phyloP scores from a whole-genome alignment of 2,888 invertebrate genomes.

The Conops quadrifasciatus region DNA sequence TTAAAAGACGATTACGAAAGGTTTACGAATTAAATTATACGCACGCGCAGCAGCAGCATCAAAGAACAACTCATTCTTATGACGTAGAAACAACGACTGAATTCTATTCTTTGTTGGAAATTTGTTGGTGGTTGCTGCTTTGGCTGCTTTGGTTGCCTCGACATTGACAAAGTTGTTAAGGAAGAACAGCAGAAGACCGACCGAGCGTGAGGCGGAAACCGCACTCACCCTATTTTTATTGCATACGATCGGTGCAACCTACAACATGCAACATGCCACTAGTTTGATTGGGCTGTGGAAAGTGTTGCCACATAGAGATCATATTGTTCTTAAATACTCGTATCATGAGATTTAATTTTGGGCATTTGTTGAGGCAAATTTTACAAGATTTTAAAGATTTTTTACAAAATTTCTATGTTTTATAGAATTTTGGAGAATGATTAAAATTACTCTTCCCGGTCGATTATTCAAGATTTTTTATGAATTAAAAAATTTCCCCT shows the following conservation, averaged over 20 bases:
- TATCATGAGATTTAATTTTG: too few relatives aligned
- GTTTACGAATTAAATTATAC: neutral
- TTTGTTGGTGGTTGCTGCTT: neutral
- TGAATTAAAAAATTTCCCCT: too few relatives aligned
- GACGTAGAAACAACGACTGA: constrained; percentile 23
- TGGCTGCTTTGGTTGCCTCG: too few relatives aligned
- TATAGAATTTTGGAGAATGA: too few relatives aligned
- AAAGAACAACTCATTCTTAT: neutral
- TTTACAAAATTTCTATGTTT: too few relatives aligned
- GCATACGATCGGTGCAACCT: constrained; percentile 9
- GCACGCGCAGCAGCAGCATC: neutral
- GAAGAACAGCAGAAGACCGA: neutral
- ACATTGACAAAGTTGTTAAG: neutral
- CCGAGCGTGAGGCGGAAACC: neutral
- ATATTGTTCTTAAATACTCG: too few relatives aligned
- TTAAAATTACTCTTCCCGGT: too few relatives aligned
- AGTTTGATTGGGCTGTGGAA: neutral
- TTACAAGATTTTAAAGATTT: too few relatives aligned
- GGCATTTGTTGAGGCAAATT: too few relatives aligned
- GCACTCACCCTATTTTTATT: constrained; percentile 12
- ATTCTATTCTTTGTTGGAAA: neutral
- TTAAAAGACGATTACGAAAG: neutral
- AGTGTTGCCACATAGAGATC: too few relatives aligned
- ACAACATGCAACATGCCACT: neutral
- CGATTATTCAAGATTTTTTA: too few relatives aligned